phyloP scores from a whole-genome alignment of 2,888 invertebrate species.

The Osedax fenrisi region DNA sequence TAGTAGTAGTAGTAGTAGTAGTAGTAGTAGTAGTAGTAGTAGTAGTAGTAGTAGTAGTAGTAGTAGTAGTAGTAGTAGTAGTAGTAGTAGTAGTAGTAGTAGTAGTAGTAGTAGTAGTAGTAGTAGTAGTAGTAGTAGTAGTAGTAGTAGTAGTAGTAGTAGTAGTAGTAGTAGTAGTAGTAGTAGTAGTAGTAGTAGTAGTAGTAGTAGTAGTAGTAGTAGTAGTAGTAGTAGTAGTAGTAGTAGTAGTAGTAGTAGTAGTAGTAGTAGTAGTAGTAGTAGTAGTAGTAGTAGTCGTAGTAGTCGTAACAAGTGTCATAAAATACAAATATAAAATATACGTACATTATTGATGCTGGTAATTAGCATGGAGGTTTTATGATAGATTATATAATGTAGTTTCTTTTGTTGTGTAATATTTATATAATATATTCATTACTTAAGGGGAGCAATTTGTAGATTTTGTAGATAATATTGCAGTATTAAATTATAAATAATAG shows the following conservation, averaged over 20 bases:
- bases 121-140: not conserved
- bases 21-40: conserved; percentile 2
- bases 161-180: not conserved
- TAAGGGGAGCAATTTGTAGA: too few species aligned
- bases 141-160: not conserved
- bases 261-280: not conserved
- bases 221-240: not conserved
- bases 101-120: not conserved
- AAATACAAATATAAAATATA: too few species aligned
- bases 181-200: not conserved
- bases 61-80: not conserved
- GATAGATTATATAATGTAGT: too few species aligned
- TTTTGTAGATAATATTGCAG: too few species aligned
- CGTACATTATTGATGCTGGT: too few species aligned
- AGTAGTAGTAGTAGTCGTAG: too few species aligned
- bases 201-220: not conserved
- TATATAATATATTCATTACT: too few species aligned
- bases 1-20: not conserved
- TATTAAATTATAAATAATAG: too few species aligned
- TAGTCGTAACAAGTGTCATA: too few species aligned
- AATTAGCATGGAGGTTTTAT: too few species aligned
- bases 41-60: not conserved
- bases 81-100: not conserved
- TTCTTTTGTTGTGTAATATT: too few species aligned
- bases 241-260: not conserved